phyloP scores from a whole-genome alignment of 2,113 vertebrate genomes.

The Sphyrna mokarran region DNA sequence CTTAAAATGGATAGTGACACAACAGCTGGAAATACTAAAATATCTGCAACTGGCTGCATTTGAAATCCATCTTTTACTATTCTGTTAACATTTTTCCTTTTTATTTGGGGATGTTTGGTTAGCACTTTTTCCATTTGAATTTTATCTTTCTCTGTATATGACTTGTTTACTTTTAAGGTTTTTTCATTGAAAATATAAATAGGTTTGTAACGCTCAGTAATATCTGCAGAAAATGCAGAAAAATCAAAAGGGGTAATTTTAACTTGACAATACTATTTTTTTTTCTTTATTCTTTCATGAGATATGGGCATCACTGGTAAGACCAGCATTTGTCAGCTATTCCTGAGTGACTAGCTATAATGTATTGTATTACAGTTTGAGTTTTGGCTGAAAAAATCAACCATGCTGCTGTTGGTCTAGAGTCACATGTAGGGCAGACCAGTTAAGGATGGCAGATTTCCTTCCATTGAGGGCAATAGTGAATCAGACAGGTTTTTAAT shows the following conservation, averaged over 20 bases:
- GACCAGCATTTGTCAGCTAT: no score
- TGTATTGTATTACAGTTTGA: no score
- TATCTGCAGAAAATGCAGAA: not conserved
- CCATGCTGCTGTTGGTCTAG: no score
- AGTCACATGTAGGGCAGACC: no score
- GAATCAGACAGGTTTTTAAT: no score
- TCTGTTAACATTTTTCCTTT: not conserved
- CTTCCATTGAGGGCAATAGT: no score
- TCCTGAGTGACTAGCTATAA: no score
- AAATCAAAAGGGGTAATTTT: not conserved
- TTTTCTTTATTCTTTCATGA: no score
- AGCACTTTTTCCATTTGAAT: not conserved
- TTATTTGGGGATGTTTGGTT: not conserved
- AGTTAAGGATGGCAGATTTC: no score
- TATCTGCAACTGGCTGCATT: not conserved
- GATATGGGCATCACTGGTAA: no score
- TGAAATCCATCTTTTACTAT: not conserved
- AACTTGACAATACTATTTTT: not conserved
- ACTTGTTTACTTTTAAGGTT: not conserved
- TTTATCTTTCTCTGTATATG: not conserved
- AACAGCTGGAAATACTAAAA: not conserved
- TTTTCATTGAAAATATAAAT: not conserved
- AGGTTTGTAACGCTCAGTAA: not conserved
- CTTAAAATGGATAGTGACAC: not conserved
- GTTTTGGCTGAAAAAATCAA: no score